Conservation (phyloP, 2,888 invertebrate species). For the Rhodophaea formosa region DNA sequence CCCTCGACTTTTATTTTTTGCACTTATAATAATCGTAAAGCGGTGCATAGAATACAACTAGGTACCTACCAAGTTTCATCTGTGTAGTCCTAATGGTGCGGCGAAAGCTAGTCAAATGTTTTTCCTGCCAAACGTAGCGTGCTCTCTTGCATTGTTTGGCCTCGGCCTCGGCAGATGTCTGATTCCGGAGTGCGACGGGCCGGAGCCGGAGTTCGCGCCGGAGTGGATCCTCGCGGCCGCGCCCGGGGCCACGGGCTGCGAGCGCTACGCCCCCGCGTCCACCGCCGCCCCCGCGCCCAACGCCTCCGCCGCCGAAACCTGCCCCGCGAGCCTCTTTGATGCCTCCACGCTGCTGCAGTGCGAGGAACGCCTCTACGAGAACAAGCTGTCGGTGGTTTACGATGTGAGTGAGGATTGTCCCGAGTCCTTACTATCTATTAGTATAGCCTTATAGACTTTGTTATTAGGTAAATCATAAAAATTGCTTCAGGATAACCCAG, state of each 20-base stretch:
- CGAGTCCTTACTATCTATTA: neutral
- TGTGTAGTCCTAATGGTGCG: too few species aligned
- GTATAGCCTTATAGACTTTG: too few species aligned
- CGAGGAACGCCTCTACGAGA: slow-evolving; percentile 51
- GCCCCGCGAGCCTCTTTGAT: slow-evolving; percentile 54
- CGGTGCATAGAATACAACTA: too few species aligned
- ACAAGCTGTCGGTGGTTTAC: slow-evolving; percentile 57
- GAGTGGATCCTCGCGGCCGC: slow-evolving; percentile 65
- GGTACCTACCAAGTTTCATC: too few species aligned
- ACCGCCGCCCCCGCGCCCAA: slow-evolving; percentile 22
- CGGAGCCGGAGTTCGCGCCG: slow-evolving; percentile 48
- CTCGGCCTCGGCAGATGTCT: slow-evolving; percentile 27
- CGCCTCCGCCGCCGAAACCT: slow-evolving; percentile 34
- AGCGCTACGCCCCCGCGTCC: slow-evolving; percentile 51
- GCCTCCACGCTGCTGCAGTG: slow-evolving; percentile 36
- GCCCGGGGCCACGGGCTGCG: slow-evolving; percentile 61
- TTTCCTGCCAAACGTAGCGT: too few species aligned
- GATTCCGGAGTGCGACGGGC: slow-evolving; percentile 43
- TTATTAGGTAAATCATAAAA: too few species aligned
- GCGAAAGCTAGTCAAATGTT: neutral
- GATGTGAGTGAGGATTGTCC: slow-evolving; percentile 49
- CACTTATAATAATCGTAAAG: too few species aligned
- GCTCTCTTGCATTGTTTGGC: neutral
- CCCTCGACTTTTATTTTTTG: too few species aligned
- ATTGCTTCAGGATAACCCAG: too few species aligned